Percentiles rank a stretch among this genome's conserved stretches.
Evolutionary conservation across 1,140 invertebrate species (phyloP).

Genomic region (Cotesia typhae): DNA sequence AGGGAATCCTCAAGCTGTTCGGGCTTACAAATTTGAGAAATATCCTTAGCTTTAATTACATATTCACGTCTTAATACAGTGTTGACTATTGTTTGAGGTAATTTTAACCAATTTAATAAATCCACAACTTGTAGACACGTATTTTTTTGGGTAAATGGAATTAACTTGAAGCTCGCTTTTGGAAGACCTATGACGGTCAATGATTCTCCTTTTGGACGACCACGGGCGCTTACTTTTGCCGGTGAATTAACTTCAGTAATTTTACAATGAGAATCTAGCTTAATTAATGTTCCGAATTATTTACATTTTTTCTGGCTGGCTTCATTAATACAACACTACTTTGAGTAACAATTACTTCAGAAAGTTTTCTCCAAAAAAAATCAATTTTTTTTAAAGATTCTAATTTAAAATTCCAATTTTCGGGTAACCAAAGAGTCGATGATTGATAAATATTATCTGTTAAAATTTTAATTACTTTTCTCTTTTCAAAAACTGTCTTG

Average conservation of each 20-base stretch:
- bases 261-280: not conserved
- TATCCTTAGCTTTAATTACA: not conserved
- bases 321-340: too few species aligned
- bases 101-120: not conserved
- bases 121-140: not conserved
- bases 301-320: not conserved
- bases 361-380: too few species aligned
- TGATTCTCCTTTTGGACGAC: not conserved
- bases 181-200: not conserved
- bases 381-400: too few species aligned
- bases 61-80: not conserved
- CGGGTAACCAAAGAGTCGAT: too few species aligned
- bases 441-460: too few species aligned
- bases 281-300: not conserved
- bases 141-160: not conserved
- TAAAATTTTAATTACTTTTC: too few species aligned
- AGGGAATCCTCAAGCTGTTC: not conserved
- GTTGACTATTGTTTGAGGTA: not conserved
- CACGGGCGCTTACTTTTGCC: not conserved
- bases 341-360: too few species aligned
- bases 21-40: not conserved
- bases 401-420: too few species aligned
- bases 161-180: not conserved
- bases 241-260: not conserved
- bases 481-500: too few species aligned